Percentiles rank a stretch among this genome's conserved stretches.
Evolutionary conservation across 2,113 vertebrate species (phyloP).

Genomic region (Crotalus helleri): DNA sequence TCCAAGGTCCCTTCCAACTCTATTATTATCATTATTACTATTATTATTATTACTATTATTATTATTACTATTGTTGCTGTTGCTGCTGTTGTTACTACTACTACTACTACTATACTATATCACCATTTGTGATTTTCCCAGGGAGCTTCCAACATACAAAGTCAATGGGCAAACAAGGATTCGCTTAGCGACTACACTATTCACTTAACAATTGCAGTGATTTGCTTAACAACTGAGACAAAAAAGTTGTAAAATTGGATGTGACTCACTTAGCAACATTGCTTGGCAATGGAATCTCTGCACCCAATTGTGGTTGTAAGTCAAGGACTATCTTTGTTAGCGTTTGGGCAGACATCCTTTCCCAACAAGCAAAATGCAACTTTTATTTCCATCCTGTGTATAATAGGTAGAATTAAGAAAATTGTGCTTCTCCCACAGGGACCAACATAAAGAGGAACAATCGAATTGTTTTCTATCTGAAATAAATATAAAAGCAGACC

Average conservation of each 20-base stretch:
- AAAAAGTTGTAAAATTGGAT: not conserved
- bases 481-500: not conserved
- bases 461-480: not conserved
- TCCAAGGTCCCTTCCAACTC: too few species aligned
- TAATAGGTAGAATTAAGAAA: not conserved
- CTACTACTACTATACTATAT: not conserved
- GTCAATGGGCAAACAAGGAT: not conserved
- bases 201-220: not conserved
- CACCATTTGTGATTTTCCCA: not conserved
- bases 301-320: not conserved
- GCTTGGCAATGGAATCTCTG: not conserved
- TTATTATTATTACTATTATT: too few species aligned
- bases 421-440: not conserved
- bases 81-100: too few species aligned
- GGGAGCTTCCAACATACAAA: not conserved
- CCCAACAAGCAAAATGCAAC: not conserved
- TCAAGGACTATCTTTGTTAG: not conserved
- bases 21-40: too few species aligned
- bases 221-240: not conserved
- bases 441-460: not conserved
- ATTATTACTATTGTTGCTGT: fast-evolving
- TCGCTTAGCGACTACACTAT: not conserved
- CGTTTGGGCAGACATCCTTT: not conserved
- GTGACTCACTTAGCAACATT: not conserved
- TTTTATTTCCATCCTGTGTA: not conserved